A percentile compares a stretch with the other conserved stretches of the same genome.
Evolutionary conservation across 2,888 invertebrate genomes (phyloP).

Genomic region (Lithophane socia): DNA sequence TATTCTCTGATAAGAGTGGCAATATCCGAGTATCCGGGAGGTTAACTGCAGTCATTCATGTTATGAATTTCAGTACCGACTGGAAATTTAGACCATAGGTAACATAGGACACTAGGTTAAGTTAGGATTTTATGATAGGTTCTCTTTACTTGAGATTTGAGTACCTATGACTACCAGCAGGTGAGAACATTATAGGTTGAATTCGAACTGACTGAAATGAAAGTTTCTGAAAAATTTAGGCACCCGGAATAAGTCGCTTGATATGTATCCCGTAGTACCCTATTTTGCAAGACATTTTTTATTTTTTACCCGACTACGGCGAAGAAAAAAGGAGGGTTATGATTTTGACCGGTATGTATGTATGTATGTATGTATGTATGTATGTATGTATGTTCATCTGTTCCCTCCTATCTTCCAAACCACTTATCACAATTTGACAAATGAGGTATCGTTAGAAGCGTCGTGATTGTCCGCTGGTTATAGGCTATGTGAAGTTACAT

Average conservation of each 20-base stretch:
- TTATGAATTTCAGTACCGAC: background rate
- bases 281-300: background rate
- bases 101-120: background rate
- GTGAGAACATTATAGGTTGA: background rate
- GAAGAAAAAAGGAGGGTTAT: too few species aligned
- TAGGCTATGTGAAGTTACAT: too few species aligned
- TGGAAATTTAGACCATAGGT: background rate
- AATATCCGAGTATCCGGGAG: constrained; percentile 10
- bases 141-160: background rate
- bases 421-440: too few species aligned
- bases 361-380: too few species aligned
- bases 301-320: too few species aligned
- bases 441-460: too few species aligned
- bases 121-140: too few species aligned
- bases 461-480: too few species aligned
- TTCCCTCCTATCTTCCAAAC: too few species aligned
- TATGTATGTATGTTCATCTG: too few species aligned
- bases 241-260: background rate
- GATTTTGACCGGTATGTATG: too few species aligned
- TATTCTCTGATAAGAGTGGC: constrained; percentile 37
- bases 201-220: background rate
- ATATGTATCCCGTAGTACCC: background rate
- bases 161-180: background rate
- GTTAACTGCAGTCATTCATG: background rate
- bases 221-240: background rate